These are phyloP conservation scores for Pipistrellus kuhlii DNA, from an alignment of 2,797 vertebrate genomes.

Conservation along the genomic window DNA sequence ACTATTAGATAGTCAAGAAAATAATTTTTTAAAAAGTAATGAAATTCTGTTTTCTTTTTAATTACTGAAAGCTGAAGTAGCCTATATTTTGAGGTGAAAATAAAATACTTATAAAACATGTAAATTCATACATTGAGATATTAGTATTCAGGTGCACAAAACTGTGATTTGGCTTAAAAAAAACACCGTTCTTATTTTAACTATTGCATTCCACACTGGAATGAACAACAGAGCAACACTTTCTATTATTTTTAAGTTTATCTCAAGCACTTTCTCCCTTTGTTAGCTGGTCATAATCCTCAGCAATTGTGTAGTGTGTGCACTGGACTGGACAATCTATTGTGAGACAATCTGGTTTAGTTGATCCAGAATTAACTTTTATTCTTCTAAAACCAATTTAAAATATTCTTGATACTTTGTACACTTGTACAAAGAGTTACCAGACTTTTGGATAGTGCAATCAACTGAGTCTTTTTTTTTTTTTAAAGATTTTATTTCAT, in stretches of 20 bases:
- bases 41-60: neutral
- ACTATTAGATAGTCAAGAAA: neutral
- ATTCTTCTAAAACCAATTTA: slow-evolving; percentile 16
- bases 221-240: neutral
- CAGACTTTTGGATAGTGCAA: neutral
- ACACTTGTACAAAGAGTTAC: neutral
- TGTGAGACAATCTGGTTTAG: neutral
- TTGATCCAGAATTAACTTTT: slow-evolving; percentile 52
- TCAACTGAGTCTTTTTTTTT: slow-evolving; percentile 52
- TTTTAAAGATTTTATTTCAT: slow-evolving; percentile 22
- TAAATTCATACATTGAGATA: neutral
- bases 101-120: neutral
- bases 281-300: slow-evolving; percentile 57
- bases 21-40: neutral
- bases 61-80: neutral
- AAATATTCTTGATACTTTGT: neutral
- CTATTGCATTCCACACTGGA: neutral
- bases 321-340: neutral
- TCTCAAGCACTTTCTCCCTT: slow-evolving; percentile 40
- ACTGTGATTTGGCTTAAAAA: neutral
- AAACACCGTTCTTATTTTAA: neutral
- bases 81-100: neutral
- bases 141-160: neutral
- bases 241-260: slow-evolving; percentile 58
- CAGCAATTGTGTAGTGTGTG: neutral